A percentile compares a stretch with the other conserved stretches of the same genome.
Conservation (phyloP, 2,113 vertebrate species). For the Tenebrosternarchus preto region DNA sequence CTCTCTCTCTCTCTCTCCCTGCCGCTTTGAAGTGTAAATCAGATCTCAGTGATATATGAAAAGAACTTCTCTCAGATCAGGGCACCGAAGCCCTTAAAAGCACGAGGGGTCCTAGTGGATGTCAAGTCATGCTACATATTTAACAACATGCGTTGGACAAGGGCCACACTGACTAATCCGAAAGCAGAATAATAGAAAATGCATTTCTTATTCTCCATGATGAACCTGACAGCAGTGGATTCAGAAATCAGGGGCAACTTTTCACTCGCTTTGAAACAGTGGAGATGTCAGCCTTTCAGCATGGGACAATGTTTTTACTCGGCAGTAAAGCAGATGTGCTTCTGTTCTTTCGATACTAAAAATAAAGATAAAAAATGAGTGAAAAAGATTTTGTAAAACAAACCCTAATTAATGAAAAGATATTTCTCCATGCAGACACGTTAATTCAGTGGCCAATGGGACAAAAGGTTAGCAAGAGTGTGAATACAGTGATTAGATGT, state of each 20-base stretch:
- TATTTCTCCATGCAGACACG: neutral
- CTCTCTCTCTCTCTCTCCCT: slow-evolving; percentile 15
- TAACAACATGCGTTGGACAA: neutral
- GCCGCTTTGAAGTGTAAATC: slow-evolving; percentile 74
- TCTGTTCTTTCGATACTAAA: neutral
- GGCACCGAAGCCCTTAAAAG: slow-evolving; percentile 62
- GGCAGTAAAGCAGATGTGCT: neutral
- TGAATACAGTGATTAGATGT: neutral
- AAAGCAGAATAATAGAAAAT: neutral
- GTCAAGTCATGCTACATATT: slow-evolving; percentile 32
- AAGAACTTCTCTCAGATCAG: slow-evolving; percentile 59
- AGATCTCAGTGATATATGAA: slow-evolving; percentile 67
- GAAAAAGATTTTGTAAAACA: neutral
- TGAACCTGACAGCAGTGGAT: neutral
- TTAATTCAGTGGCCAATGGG: neutral
- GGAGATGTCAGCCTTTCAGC: neutral
- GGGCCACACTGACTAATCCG: neutral
- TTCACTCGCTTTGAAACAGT: neutral
- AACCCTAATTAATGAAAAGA: neutral
- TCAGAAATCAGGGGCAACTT: neutral
- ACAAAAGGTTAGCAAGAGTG: neutral
- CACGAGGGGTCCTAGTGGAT: slow-evolving; percentile 53
- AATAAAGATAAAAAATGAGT: too few species aligned
- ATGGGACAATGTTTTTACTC: neutral
- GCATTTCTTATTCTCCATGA: neutral